Evolutionary conservation across 2,888 invertebrate species (phyloP), one percentile per base, ranked within the genome.

Genomic region (Papilio gigon): DNA sequence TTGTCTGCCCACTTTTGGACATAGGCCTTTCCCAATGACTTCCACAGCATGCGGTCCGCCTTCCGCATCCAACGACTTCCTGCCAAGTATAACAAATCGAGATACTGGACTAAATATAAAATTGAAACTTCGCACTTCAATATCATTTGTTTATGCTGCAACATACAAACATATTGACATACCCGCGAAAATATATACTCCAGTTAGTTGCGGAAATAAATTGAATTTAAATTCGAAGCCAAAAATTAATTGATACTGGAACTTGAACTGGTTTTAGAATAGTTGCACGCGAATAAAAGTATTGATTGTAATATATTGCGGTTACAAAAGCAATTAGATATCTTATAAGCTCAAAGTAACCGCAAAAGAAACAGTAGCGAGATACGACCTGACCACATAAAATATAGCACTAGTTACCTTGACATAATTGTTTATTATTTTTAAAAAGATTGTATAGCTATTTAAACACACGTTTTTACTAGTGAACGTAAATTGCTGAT

Each of bases 341-440:
- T 12, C 11, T 47, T 22, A 11, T 47, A 47, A 8, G 5, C 50
- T 53, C 4, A 53, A 8, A 1, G n/a, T 27, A 53, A 53, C 53
- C 53, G 53, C 53, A 53, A 53, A 53, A 27, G 53, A 27, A 53
- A 27, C n/a, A 53, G 27, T 53, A 53, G 53, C n/a, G 8, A 12
- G 25, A 25, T 50, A 25, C 27, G 12, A 25, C 17, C 14, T 27
- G 6, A 53, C 53, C 40, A n/a, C n/a, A 53, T 53, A 6, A n/a
- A n/a, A 53, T 27, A 14, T n/a, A n/a, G n/a, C 27, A 27, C 53
- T 4, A 9, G 2, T n/a, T 8, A 53, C 53, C 53, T 53, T 53
- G 27, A 53, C 53, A 27, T 53, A 25, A 27, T 27, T 27, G 22
- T 11, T 50, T 53, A n/a, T 14, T 25, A 1, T 11, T 0, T 44